Percentiles rank a stretch among this genome's conserved stretches.
phyloP scores from a whole-genome alignment of 2,888 invertebrate species.

The Hydropsyche betteni region DNA sequence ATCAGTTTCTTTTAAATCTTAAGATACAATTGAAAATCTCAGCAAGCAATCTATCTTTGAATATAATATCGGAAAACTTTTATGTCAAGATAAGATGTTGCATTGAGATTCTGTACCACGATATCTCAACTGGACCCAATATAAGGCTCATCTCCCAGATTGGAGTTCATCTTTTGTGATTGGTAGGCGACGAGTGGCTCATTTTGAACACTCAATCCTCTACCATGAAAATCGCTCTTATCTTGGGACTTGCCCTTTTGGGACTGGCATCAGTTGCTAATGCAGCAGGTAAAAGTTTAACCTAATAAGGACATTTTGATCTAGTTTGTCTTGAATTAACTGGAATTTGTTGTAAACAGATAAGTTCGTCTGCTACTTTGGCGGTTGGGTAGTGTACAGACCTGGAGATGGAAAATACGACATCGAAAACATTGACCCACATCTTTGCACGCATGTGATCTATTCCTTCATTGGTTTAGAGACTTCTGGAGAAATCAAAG shows the following conservation, averaged over 20 bases:
- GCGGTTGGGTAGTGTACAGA: slow-evolving; percentile 62
- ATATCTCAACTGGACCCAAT: too few species aligned
- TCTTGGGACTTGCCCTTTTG: background rate
- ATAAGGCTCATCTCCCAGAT: too few species aligned
- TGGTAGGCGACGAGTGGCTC: background rate
- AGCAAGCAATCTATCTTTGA: too few species aligned
- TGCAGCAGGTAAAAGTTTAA: background rate
- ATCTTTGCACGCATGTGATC: slow-evolving; percentile 70
- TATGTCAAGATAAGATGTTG: too few species aligned
- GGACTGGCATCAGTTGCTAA: background rate
- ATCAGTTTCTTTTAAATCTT: too few species aligned
- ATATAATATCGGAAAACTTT: too few species aligned
- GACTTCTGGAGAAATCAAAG: slow-evolving; percentile 61
- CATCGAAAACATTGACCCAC: slow-evolving; percentile 60
- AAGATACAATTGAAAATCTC: too few species aligned
- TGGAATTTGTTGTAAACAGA: slow-evolving; percentile 50
- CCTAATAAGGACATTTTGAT: too few species aligned
- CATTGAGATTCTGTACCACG: too few species aligned
- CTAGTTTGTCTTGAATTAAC: too few species aligned
- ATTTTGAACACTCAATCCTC: background rate
- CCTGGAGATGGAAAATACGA: slow-evolving; percentile 59
- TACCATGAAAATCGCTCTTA: slow-evolving; percentile 3
- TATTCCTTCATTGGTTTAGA: slow-evolving; percentile 78
- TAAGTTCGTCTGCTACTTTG: slow-evolving; percentile 62
- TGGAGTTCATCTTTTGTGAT: background rate